A percentile compares a stretch with the other conserved stretches of the same genome.
phyloP scores from a whole-genome alignment of 37 sponge, comb jelly and placozoan species.

The Oscarella lobularis region DNA sequence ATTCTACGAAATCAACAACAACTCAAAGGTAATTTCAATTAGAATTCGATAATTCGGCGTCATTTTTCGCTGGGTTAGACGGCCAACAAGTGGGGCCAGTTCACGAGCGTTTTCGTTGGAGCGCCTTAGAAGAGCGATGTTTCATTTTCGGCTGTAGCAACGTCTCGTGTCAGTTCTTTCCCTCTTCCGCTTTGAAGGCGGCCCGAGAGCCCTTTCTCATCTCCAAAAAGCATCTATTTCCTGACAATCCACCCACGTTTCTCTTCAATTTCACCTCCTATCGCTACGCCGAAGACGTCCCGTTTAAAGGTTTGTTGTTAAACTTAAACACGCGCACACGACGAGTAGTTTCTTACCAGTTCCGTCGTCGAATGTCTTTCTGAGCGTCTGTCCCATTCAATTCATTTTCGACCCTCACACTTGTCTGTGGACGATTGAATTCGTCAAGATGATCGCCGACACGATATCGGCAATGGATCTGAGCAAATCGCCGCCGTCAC shows the following conservation, averaged over 20 bases:
- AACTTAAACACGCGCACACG: too few relatives aligned
- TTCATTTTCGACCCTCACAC: background rate
- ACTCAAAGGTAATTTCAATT: background rate
- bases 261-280: background rate
- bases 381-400: background rate
- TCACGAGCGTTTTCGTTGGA: background rate
- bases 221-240: background rate
- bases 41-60: background rate
- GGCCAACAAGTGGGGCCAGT: background rate
- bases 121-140: background rate
- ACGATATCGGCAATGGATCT: background rate
- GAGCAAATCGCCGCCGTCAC: background rate
- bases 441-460: background rate
- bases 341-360: background rate
- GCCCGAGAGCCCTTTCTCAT: background rate
- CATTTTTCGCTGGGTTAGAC: background rate
- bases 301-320: too few relatives aligned
- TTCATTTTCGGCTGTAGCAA: background rate
- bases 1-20: background rate
- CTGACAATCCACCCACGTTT: background rate
- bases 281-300: background rate
- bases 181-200: background rate
- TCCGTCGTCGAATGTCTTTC: background rate
- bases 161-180: background rate
- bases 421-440: background rate